Conservation (phyloP, 2,888 invertebrate species). For the Hedychridium roseum region DNA sequence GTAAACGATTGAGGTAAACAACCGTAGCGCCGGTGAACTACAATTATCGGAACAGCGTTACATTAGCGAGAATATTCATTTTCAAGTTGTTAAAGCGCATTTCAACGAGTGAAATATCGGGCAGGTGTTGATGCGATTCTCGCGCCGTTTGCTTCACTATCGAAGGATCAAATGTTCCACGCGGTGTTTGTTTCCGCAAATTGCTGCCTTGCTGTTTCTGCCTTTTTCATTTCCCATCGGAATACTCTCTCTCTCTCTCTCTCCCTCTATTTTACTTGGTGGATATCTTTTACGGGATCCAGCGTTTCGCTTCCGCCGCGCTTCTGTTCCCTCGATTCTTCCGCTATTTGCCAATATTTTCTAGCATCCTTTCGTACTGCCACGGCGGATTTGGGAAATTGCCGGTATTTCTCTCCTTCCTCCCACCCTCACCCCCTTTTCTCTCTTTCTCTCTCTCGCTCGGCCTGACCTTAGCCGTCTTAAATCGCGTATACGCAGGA, state of each 20-base stretch:
- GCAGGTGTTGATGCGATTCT: too few relatives aligned
- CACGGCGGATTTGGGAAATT: slow-evolving; percentile 50
- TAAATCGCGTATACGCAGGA: neutral
- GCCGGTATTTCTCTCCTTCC: slow-evolving; percentile 40
- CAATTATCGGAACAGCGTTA: too few relatives aligned
- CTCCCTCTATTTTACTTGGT: slow-evolving; percentile 3
- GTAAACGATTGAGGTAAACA: too few relatives aligned
- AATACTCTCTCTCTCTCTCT: slow-evolving; percentile 4
- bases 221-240: slow-evolving; percentile 3
- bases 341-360: slow-evolving; percentile 52
- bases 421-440: neutral
- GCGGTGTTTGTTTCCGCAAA: too few relatives aligned
- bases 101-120: too few relatives aligned
- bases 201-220: too few relatives aligned
- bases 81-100: too few relatives aligned
- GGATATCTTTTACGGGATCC: slow-evolving; percentile 9
- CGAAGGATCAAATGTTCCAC: too few relatives aligned
- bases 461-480: neutral
- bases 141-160: too few relatives aligned
- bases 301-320: slow-evolving; percentile 3
- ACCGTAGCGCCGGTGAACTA: too few relatives aligned
- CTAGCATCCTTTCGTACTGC: slow-evolving; percentile 22
- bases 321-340: slow-evolving; percentile 16
- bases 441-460: neutral
- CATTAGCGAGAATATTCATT: too few relatives aligned